Percentiles rank a stretch among this genome's conserved stretches.
Evolutionary conservation across 1,140 invertebrate species (phyloP).

Genomic region (Orchestia grillus): DNA sequence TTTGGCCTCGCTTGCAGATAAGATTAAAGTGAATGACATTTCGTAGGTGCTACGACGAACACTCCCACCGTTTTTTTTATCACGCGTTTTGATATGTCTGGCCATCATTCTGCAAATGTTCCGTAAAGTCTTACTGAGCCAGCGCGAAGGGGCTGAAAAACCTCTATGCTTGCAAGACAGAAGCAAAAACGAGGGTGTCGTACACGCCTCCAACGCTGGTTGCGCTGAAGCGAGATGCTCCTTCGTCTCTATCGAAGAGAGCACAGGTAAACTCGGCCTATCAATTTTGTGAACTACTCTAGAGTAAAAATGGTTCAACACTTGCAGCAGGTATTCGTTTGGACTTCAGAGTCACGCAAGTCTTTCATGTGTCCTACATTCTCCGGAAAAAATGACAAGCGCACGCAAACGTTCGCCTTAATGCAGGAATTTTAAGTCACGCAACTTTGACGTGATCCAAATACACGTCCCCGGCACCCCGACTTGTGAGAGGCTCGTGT

Average conservation of each 20-base stretch:
- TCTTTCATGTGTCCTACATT: neutral
- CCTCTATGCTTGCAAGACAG: neutral
- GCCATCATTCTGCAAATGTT: neutral
- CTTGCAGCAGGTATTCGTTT: neutral
- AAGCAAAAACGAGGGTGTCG: neutral
- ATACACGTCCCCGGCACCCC: neutral
- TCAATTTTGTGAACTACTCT: neutral
- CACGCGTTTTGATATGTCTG: neutral
- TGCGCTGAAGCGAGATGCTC: neutral
- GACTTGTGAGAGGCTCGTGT: neutral
- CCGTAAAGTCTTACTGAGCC: neutral
- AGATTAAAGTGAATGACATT: neutral
- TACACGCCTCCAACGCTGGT: neutral
- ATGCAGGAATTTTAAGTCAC: neutral
- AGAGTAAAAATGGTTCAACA: neutral
- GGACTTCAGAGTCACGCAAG: neutral
- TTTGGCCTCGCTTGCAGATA: neutral
- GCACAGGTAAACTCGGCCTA: neutral
- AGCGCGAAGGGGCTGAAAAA: neutral
- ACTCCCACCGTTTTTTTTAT: neutral
- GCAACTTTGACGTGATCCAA: neutral
- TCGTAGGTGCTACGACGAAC: neutral
- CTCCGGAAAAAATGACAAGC: neutral
- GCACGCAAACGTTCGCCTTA: neutral
- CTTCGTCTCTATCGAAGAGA: neutral